Conservation (phyloP, 2,113 vertebrate genomes). For the Mystacornis crossleyi region DNA sequence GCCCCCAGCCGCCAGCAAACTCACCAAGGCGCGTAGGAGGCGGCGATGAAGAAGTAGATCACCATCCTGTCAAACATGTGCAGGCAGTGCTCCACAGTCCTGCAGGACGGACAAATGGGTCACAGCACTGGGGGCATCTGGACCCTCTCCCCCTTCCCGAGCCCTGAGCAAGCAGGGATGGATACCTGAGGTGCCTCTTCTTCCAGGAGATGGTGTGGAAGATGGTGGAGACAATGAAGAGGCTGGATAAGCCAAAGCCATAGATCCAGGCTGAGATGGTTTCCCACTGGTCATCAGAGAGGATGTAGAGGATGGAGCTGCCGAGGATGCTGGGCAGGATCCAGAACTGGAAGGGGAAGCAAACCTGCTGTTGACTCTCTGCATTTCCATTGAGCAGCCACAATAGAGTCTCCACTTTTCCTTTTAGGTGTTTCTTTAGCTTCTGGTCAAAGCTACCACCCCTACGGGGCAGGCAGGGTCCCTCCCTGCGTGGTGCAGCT, state of each 20-base stretch:
- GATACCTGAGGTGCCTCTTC: constrained; percentile 91
- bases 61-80: constrained; percentile 95
- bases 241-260: constrained; percentile 88
- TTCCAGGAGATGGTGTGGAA: constrained; percentile 97
- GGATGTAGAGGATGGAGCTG: constrained; percentile 88
- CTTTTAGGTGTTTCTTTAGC: not conserved
- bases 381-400: not conserved
- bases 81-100: constrained; percentile 88
- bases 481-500: not conserved
- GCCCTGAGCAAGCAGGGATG: not conserved
- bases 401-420: not conserved
- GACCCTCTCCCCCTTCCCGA: accelerated
- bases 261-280: constrained; percentile 93
- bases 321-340: constrained; percentile 92
- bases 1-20: constrained; percentile 1
- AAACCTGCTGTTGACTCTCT: not conserved
- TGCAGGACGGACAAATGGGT: not conserved
- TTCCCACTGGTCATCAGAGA: constrained; percentile 91
- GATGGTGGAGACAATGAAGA: constrained; percentile 93
- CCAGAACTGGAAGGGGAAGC: constrained; percentile 79
- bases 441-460: not conserved
- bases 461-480: not conserved
- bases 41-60: constrained; percentile 95
- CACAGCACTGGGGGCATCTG: not conserved
- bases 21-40: constrained; percentile 92